These are phyloP conservation scores for Sinocyclocheilus anophthalmus DNA, from an alignment of 2,113 vertebrate species.

Conservation along the genomic window DNA sequence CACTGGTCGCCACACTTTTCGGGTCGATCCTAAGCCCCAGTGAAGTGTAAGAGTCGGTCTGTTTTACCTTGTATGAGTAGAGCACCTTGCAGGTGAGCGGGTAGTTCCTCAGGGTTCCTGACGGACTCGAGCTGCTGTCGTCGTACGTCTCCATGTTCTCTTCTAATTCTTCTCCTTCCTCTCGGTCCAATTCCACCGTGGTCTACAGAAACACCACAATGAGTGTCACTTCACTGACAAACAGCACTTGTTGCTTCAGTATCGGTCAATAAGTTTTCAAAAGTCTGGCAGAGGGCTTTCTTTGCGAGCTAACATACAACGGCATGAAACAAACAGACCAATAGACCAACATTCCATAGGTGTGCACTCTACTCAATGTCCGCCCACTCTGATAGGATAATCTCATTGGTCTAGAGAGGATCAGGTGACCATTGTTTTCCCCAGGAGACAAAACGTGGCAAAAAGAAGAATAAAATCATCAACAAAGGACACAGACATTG, in stretches of 20 bases:
- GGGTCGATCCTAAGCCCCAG: neutral
- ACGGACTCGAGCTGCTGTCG: constrained; percentile 96
- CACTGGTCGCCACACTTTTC: too few species aligned
- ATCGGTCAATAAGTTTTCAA: neutral
- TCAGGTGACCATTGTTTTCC: constrained; percentile 30
- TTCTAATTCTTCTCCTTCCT: constrained; percentile 94
- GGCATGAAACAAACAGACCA: too few species aligned
- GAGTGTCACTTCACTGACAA: neutral
- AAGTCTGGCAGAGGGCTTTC: neutral
- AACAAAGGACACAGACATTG: neutral
- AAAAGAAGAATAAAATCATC: neutral
- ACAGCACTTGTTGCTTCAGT: neutral
- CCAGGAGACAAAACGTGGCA: constrained; percentile 7
- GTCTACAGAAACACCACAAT: constrained; percentile 72
- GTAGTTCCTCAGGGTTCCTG: constrained; percentile 95
- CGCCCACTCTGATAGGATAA: neutral
- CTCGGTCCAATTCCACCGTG: constrained; percentile 85
- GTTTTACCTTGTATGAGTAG: constrained; percentile 94
- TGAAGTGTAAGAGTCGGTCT: neutral
- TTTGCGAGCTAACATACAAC: neutral
- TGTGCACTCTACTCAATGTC: neutral
- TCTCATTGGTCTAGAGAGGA: constrained; percentile 32
- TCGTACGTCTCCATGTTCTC: constrained; percentile 98
- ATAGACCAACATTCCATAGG: neutral
- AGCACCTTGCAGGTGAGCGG: constrained; percentile 98